Evolutionary conservation across 2,888 invertebrate species (phyloP), one percentile per base, ranked within the genome.

Genomic region (Bembecia ichneumoniformis): DNA sequence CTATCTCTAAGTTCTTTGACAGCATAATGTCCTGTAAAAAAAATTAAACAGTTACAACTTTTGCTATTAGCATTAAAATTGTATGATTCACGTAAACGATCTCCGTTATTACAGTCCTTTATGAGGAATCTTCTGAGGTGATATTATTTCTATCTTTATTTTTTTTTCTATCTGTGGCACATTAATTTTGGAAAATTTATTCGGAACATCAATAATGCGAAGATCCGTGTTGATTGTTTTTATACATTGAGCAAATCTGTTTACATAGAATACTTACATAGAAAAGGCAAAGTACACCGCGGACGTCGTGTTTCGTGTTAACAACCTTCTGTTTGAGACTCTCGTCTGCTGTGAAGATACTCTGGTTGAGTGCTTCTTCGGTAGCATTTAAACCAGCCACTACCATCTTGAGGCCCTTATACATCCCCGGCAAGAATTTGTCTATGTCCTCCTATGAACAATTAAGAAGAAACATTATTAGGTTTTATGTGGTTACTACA

Each of bases 301-400:
- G 88, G 49, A 92, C 87, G 49, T 90, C 78, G 63, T 86, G 82
- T 75, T 92, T 91, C 47, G 90, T 88, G 44, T 87, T 78, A 47
- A 77, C 82, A 68, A 93, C 91, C 53, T 90, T 80, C 11, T 77
- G 68, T 53, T 74, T 73, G 47, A 86, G 61, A 13, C 52, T 56
- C 48, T 64, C 71, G 43, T 82, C 79, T 36, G 81, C 79, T 10
- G 66, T 53, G 47, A 59, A 56, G 50, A 75, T 66, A 47, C 71
- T 83, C 63, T 82, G 66, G 15, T 76, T 76, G 48, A 87, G 63
- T 46, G 90, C 86, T 16, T 90, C 82, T 56, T 90, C 88, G 58
- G 92, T 91, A 62, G 91, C 90, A 63, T 93, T 90, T 51, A 94
- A 68, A 28, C 91, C 92, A 4, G 93, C 92, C 1, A 93, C 92